A percentile compares a stretch with the other conserved stretches of the same genome.
These are phyloP conservation scores for Callospermophilus lateralis DNA, from an alignment of 2,113 vertebrate genomes.

Conservation along the genomic window DNA sequence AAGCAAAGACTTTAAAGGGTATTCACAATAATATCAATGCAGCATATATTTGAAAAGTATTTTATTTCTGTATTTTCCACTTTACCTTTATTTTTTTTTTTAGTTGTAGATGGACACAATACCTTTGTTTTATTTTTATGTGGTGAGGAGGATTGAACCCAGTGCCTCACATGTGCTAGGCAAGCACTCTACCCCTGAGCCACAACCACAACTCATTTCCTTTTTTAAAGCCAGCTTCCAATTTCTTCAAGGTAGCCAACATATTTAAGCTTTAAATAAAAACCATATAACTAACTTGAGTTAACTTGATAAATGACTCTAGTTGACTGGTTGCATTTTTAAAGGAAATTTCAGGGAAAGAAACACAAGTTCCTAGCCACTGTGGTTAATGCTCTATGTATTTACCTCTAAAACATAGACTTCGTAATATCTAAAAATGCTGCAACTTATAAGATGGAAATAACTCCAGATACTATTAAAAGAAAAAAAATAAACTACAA, in stretches of 20 bases:
- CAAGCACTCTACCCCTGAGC: too few relatives aligned
- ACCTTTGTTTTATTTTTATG: too few relatives aligned
- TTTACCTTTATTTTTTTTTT: not conserved
- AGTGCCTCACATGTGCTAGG: too few relatives aligned
- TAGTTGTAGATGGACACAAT: too few relatives aligned
- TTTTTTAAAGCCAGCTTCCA: not conserved
- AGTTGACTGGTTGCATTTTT: not conserved
- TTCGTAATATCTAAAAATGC: not conserved
- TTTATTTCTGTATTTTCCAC: not conserved
- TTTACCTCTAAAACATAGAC: not conserved
- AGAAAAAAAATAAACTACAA: not conserved
- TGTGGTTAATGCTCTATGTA: not conserved
- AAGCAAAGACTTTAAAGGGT: conserved; percentile 2
- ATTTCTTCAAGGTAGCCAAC: not conserved
- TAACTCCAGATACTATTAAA: not conserved
- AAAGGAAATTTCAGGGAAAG: not conserved
- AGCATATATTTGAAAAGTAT: not conserved
- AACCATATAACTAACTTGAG: conserved; percentile 13
- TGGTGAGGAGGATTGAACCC: too few relatives aligned
- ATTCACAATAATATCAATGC: not conserved
- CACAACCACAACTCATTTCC: not conserved
- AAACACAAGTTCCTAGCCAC: not conserved
- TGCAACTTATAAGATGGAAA: not conserved
- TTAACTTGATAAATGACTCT: not conserved
- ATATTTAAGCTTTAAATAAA: conserved; percentile 3